These are phyloP conservation scores for Onychomys leucogaster DNA, from an alignment of 2,797 vertebrate species.

Conservation along the genomic window DNA sequence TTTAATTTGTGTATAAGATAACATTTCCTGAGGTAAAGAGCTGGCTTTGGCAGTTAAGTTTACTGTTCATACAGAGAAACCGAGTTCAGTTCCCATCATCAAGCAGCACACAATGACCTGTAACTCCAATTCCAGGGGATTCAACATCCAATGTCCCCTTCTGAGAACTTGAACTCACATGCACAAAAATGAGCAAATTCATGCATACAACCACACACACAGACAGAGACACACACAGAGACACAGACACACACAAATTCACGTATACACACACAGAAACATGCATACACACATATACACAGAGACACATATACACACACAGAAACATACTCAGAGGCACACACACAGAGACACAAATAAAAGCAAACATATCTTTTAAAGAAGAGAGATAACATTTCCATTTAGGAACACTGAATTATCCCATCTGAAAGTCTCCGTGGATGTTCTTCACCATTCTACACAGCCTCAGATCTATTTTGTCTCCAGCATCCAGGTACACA, in stretches of 20 bases:
- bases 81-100: not conserved
- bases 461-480: not conserved
- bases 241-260: no score
- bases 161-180: not conserved
- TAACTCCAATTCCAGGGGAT: not conserved
- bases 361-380: not conserved
- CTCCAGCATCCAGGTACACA: not conserved
- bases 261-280: not conserved
- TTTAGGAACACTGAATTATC: slow-evolving; percentile 3
- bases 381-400: not conserved
- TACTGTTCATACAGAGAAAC: not conserved
- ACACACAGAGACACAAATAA: not conserved
- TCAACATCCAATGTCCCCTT: not conserved
- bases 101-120: not conserved
- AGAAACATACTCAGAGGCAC: not conserved
- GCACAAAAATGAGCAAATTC: not conserved
- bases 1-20: not conserved
- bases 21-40: not conserved
- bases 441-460: no score
- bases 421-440: not conserved
- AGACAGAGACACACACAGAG: not conserved
- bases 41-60: not conserved
- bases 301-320: accelerated
- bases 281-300: not conserved
- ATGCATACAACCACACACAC: not conserved